Conservation (phyloP, 2,888 invertebrate genomes). For the Drosophila koepferae region DNA sequence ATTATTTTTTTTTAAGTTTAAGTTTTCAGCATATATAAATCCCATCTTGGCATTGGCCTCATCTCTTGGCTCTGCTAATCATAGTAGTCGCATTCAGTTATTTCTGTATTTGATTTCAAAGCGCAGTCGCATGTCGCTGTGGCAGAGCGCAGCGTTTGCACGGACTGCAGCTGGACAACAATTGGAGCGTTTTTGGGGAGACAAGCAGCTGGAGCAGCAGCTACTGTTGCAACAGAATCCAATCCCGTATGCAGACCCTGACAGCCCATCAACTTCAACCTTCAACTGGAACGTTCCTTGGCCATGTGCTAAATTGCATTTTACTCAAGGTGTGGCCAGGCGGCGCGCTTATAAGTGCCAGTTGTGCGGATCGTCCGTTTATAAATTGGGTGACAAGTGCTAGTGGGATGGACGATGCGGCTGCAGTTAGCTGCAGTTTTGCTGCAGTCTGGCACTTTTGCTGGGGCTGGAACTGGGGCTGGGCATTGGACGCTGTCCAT, state of each 20-base stretch:
- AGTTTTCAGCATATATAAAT: not conserved
- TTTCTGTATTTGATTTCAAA: slow-evolving; percentile 68
- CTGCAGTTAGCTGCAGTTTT: slow-evolving; percentile 1
- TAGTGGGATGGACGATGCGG: slow-evolving; percentile 7
- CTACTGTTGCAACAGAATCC: slow-evolving; percentile 3
- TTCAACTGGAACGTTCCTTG: slow-evolving; percentile 19
- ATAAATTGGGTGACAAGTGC: slow-evolving; percentile 71
- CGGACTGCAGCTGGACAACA: not conserved
- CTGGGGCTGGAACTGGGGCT: not conserved
- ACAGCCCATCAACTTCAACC: slow-evolving; percentile 48
- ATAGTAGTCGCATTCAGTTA: slow-evolving; percentile 16
- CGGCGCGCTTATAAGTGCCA: slow-evolving; percentile 39
- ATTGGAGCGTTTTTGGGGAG: not conserved
- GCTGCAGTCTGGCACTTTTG: not conserved
- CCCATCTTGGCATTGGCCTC: not conserved
- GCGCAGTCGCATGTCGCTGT: slow-evolving; percentile 20
- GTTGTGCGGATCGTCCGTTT: slow-evolving; percentile 47
- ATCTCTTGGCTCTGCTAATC: not conserved
- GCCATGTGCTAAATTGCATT: slow-evolving; percentile 66
- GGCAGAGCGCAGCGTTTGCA: not conserved
- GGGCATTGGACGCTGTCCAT: slow-evolving; percentile 34
- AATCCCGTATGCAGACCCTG: slow-evolving; percentile 25
- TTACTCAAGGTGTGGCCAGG: slow-evolving; percentile 65
- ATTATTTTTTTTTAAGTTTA: no score
- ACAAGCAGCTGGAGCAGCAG: not conserved